These are phyloP conservation scores for Pavo muticus DNA, from an alignment of 2,113 vertebrate species.

Conservation along the genomic window DNA sequence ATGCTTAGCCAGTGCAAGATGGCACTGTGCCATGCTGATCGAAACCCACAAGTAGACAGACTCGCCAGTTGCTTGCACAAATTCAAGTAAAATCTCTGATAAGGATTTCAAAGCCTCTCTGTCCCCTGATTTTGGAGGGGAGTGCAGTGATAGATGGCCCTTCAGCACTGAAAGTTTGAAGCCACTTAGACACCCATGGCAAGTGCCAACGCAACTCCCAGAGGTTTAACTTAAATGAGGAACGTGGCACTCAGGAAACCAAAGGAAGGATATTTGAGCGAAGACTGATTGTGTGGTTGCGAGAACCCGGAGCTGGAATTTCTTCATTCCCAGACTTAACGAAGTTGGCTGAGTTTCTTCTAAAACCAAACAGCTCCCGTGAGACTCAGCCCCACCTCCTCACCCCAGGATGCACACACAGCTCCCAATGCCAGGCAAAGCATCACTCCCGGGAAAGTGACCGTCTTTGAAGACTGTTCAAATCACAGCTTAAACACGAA, in stretches of 20 bases:
- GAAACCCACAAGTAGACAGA: conserved; percentile 31
- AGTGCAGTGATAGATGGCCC: background rate
- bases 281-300: background rate
- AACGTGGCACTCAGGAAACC: background rate
- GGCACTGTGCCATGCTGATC: conserved; percentile 53
- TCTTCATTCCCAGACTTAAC: background rate
- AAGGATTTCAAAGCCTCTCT: conserved; percentile 38
- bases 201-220: background rate
- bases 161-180: background rate
- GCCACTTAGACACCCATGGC: background rate
- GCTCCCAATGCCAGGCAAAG: background rate
- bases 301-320: background rate
- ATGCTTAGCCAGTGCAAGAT: conserved; percentile 22
- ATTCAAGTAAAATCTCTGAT: conserved; percentile 19
- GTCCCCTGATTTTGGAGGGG: background rate
- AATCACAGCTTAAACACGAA: background rate
- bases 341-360: background rate
- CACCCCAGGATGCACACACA: background rate
- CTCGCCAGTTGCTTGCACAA: background rate
- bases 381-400: background rate
- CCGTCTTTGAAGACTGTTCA: background rate
- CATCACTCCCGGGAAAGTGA: background rate
- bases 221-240: background rate
- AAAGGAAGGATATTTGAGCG: background rate
- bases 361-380: accelerated